Evolutionary conservation across 2,888 invertebrate species (phyloP).

Genomic region (Gymnoscelis rufifasciata): DNA sequence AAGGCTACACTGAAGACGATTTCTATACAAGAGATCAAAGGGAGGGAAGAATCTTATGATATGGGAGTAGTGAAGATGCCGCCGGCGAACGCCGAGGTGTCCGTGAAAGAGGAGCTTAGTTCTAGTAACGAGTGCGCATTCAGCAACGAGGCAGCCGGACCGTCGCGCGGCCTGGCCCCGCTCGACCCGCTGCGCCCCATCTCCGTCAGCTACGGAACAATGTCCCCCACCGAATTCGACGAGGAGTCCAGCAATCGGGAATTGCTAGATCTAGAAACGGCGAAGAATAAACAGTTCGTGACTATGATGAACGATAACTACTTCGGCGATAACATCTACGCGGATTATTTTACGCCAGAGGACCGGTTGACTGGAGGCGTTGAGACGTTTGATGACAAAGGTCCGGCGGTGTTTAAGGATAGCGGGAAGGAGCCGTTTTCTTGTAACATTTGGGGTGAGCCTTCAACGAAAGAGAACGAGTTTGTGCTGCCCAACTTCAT

Average conservation of each 20-base stretch:
- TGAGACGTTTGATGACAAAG: conserved; percentile 58
- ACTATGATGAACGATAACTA: conserved; percentile 73
- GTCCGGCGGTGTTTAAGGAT: conserved; percentile 51
- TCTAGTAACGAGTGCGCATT: conserved; percentile 46
- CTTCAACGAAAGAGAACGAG: conserved; percentile 62
- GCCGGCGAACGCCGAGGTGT: conserved; percentile 33
- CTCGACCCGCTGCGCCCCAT: conserved; percentile 63
- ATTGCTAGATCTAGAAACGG: conserved; percentile 59
- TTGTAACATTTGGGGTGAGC: conserved; percentile 58
- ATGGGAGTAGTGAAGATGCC: conserved; percentile 57
- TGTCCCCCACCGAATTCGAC: conserved; percentile 56
- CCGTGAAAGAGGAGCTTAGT: conserved; percentile 64
- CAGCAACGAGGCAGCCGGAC: conserved; percentile 37
- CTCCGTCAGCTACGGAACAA: conserved; percentile 62
- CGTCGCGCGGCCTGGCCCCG: conserved; percentile 33
- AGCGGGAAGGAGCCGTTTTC: conserved; percentile 31
- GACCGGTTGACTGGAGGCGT: too few species aligned
- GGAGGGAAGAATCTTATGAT: conserved; percentile 39
- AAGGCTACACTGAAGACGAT: conserved; percentile 46
- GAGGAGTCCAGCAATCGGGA: conserved; percentile 66
- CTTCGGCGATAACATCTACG: conserved; percentile 71
- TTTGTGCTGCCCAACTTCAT: conserved; percentile 71
- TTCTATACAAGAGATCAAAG: conserved; percentile 54
- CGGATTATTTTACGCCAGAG: conserved; percentile 64
- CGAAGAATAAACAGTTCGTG: conserved; percentile 69